phyloP scores from a whole-genome alignment of 2,113 vertebrate species.

The Circaetus gallicus region DNA sequence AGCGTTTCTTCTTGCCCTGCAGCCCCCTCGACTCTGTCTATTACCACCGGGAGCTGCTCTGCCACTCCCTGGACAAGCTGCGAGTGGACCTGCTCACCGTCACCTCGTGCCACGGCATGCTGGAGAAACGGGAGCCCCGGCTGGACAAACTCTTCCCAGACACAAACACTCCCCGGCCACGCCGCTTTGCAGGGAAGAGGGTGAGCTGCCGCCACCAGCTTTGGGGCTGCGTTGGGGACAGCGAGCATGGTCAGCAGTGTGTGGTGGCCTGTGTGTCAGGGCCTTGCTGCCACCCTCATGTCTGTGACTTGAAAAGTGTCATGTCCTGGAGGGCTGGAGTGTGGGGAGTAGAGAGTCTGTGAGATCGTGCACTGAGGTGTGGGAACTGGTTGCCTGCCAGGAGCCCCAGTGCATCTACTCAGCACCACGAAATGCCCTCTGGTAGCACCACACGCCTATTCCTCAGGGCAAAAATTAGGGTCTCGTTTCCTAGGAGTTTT shows the following conservation, averaged over 20 bases:
- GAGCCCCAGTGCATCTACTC: background rate
- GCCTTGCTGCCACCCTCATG: rapidly evolving
- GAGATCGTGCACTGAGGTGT: rapidly evolving
- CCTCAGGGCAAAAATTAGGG: background rate
- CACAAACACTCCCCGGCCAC: slow-evolving; percentile 80
- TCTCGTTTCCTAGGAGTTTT: background rate
- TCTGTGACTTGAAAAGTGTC: too few relatives aligned
- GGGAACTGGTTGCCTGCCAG: background rate
- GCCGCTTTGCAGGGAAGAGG: slow-evolving; percentile 84
- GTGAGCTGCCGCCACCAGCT: slow-evolving; percentile 31
- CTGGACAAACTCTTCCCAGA: slow-evolving; percentile 94
- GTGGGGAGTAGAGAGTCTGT: background rate
- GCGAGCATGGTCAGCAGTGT: background rate
- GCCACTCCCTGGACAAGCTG: slow-evolving; percentile 89
- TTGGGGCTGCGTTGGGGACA: rapidly evolving
- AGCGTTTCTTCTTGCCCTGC: background rate
- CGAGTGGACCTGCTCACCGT: slow-evolving; percentile 93
- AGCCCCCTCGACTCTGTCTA: slow-evolving; percentile 85
- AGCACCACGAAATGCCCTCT: background rate
- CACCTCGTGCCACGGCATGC: slow-evolving; percentile 89
- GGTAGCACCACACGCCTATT: rapidly evolving
- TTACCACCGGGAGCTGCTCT: slow-evolving; percentile 92
- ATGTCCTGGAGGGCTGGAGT: rapidly evolving
- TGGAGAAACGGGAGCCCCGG: slow-evolving; percentile 85
- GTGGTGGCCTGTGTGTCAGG: rapidly evolving